These are phyloP conservation scores for Xestoiulus laeticollis DNA, from an alignment of 2,888 invertebrate species.

Conservation along the genomic window DNA sequence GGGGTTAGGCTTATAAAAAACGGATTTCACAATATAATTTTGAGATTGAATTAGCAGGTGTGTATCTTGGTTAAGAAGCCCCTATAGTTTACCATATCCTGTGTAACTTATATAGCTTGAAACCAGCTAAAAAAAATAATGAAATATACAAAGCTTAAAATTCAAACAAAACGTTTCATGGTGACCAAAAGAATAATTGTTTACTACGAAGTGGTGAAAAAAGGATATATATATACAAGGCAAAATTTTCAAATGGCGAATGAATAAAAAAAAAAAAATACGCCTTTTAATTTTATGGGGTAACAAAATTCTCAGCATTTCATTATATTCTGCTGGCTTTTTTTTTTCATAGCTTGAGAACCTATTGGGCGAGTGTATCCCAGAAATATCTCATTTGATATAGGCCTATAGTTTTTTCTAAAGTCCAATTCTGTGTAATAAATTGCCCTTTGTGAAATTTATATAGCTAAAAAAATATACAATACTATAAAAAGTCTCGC, in stretches of 20 bases:
- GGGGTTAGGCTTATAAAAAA: conserved; percentile 35
- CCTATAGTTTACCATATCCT: conserved; percentile 40
- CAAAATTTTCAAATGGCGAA: neutral
- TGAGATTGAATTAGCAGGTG: conserved; percentile 38
- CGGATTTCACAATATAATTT: conserved; percentile 39
- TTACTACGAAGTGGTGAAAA: conserved; percentile 40
- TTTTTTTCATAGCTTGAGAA: conserved; percentile 3
- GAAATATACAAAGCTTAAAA: conserved; percentile 17
- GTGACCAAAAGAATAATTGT: conserved; percentile 38
- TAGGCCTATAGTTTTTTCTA: neutral
- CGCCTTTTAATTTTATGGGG: conserved; percentile 16
- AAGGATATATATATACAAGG: neutral
- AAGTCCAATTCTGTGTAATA: conserved; percentile 14
- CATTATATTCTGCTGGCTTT: neutral
- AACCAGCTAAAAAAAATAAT: neutral
- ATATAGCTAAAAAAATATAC: neutral
- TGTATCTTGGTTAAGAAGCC: conserved; percentile 25
- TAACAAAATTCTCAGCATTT: conserved; percentile 41
- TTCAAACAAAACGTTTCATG: conserved; percentile 34
- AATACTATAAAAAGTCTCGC: neutral
- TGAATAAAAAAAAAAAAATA: conserved; percentile 15
- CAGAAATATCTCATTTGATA: conserved; percentile 31
- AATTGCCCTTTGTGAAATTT: conserved; percentile 22
- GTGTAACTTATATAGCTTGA: neutral
- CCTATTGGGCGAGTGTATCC: neutral